Conservation (phyloP, 2,797 vertebrate genomes). For the Anas georgica region DNA sequence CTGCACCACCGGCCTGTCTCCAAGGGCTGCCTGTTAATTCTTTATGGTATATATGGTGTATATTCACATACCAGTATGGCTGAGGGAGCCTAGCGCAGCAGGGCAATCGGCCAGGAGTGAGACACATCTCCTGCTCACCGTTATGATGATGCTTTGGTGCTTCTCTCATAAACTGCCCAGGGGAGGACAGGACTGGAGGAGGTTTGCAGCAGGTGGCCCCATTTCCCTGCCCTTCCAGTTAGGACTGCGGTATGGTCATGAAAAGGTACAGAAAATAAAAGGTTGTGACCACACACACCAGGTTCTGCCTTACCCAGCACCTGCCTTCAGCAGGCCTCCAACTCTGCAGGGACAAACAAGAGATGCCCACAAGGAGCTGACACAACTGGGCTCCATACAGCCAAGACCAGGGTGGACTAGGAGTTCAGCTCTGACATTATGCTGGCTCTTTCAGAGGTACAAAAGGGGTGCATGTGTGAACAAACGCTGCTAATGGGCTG, state of each 20-base stretch:
- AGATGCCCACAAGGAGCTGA: background rate
- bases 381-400: background rate
- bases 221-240: background rate
- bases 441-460: background rate
- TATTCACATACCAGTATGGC: no score
- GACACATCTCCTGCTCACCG: background rate
- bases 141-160: background rate
- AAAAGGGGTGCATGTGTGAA: background rate
- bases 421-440: background rate
- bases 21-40: background rate
- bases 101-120: background rate
- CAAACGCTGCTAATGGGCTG: background rate
- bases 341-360: background rate
- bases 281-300: background rate
- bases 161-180: background rate
- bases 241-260: background rate
- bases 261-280: background rate
- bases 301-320: background rate
- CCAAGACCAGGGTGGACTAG: background rate
- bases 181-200: background rate
- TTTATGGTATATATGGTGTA: no score
- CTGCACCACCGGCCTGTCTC: background rate
- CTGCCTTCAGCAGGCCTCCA: background rate
- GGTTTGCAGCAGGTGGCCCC: background rate
- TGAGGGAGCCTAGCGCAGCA: background rate